A percentile compares a stretch with the other conserved stretches of the same genome.
phyloP scores from a whole-genome alignment of 2,888 invertebrate genomes.

The Aphodius granarius region DNA sequence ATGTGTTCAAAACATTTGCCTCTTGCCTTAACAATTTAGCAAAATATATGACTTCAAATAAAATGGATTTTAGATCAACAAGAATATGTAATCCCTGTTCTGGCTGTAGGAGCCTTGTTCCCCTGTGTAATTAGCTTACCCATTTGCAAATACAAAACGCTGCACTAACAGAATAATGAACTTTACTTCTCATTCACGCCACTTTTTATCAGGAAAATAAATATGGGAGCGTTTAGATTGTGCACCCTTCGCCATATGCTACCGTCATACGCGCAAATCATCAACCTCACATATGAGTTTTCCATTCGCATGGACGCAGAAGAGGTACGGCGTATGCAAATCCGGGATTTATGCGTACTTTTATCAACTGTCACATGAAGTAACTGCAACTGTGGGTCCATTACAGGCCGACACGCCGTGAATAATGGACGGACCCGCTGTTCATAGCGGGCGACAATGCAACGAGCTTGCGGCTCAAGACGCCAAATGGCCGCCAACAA shows the following conservation, averaged over 20 bases:
- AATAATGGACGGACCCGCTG: not conserved
- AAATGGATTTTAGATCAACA: too few species aligned
- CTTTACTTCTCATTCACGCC: too few species aligned
- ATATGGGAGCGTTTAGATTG: not conserved
- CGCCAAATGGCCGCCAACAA: not conserved
- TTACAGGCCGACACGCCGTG: not conserved
- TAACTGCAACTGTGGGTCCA: not conserved
- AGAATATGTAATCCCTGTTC: too few species aligned
- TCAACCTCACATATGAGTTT: not conserved
- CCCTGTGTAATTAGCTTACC: too few species aligned
- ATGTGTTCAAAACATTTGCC: too few species aligned
- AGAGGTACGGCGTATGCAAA: not conserved
- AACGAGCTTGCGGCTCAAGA: not conserved
- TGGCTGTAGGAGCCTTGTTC: too few species aligned
- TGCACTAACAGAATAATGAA: too few species aligned
- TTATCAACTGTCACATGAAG: not conserved
- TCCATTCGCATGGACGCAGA: not conserved
- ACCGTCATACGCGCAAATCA: not conserved
- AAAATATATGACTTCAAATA: too few species aligned
- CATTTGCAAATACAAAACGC: too few species aligned
- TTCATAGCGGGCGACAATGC: not conserved
- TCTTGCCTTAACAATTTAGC: too few species aligned
- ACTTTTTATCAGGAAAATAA: too few species aligned
- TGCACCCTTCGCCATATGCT: not conserved
- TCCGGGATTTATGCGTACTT: not conserved